Evolutionary conservation across 1,140 invertebrate genomes (phyloP).

Genomic region (Armadillidium nasatum): DNA sequence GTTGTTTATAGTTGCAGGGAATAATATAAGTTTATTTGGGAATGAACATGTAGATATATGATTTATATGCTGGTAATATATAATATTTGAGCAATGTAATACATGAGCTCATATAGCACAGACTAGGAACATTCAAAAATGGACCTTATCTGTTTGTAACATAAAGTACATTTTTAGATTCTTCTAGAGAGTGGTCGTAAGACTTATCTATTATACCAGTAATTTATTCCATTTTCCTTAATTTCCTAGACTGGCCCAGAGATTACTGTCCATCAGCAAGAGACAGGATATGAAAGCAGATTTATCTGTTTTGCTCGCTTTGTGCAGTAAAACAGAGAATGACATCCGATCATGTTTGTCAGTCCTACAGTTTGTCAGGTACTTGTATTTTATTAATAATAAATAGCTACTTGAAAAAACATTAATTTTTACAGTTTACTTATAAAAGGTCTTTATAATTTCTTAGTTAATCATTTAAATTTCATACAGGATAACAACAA

Average conservation of each 20-base stretch:
- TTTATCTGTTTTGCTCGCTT: constrained; percentile 61
- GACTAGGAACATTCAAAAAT: no score
- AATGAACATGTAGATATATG: no score
- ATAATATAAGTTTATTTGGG: no score
- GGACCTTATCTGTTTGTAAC: no score
- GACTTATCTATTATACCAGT: no score
- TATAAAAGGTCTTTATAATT: not conserved
- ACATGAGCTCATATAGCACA: no score
- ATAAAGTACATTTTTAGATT: no score
- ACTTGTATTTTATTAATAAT: not conserved
- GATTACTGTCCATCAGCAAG: constrained; percentile 63
- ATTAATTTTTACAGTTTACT: constrained; percentile 18
- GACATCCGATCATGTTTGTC: constrained; percentile 86
- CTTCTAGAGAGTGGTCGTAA: no score
- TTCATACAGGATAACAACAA: constrained; percentile 60
- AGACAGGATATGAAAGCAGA: constrained; percentile 68
- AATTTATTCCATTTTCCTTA: no score
- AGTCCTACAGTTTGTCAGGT: constrained; percentile 66
- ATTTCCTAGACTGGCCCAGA: constrained; percentile 57
- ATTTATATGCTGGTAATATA: no score
- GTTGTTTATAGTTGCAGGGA: no score
- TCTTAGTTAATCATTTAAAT: not conserved
- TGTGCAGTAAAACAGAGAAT: constrained; percentile 75
- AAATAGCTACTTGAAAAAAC: not conserved
- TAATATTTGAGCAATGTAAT: no score